A percentile compares a stretch with the other conserved stretches of the same genome.
These are phyloP conservation scores for Watersipora subatra DNA, from an alignment of 1,140 invertebrate genomes.

Conservation along the genomic window DNA sequence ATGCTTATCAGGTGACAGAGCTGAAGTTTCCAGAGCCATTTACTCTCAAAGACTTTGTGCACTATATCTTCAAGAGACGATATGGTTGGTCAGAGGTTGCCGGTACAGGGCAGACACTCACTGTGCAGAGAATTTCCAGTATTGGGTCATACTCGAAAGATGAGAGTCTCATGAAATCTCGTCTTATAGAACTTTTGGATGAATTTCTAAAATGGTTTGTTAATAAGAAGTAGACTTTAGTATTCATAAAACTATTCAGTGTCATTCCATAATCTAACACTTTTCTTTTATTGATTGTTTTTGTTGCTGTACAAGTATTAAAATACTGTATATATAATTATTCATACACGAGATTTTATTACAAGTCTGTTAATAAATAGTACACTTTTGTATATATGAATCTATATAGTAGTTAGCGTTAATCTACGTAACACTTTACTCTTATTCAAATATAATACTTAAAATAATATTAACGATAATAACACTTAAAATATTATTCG, in stretches of 20 bases:
- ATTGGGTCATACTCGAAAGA: not conserved
- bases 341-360: too few species aligned
- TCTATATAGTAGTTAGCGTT: too few species aligned
- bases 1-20: not conserved
- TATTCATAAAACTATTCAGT: not conserved
- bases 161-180: constrained; percentile 4
- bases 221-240: not conserved
- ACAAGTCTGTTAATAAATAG: too few species aligned
- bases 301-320: too few species aligned
- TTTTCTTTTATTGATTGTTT: too few species aligned
- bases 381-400: too few species aligned
- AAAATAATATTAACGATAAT: too few species aligned
- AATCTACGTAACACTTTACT: too few species aligned
- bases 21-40: not conserved
- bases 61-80: constrained; percentile 12
- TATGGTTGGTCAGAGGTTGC: constrained; percentile 14
- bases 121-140: not conserved
- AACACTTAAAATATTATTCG: too few species aligned
- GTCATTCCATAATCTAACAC: too few species aligned
- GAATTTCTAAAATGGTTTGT: constrained; percentile 12
- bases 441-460: too few species aligned
- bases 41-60: constrained; percentile 5
- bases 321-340: too few species aligned
- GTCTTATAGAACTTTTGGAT: constrained; percentile 11
- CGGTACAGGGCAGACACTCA: not conserved